Base-by-base conservation (phyloP, 1,140 invertebrate species). In the Phenacoccus solenopsis region DNA sequence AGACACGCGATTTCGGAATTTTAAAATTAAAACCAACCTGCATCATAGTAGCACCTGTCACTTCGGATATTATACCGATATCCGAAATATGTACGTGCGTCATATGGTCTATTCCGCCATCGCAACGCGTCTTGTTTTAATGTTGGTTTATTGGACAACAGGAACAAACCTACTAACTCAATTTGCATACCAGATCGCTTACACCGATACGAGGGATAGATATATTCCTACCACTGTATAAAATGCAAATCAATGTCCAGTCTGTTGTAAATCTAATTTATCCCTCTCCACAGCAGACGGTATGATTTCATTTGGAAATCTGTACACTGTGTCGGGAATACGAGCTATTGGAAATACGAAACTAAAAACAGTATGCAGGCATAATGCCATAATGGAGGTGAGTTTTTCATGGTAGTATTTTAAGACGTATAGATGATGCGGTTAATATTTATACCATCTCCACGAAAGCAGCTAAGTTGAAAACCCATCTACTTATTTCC, bases 231-330 rank as follows among this genome's bases (percentile, higher is more conserved):
- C 21, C 16, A 64, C 25, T 20, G 21, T 24, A 64, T 64, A 64
- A 64, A 64, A 64, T 64, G 59, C 59, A 64, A 64, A 64, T 64
- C 59, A 64, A 64, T 64, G 59, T 64, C 59, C 59, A 64, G 59
- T 64, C 59, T 64, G 59, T 64, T 64, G 59, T 64, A 64, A 64
- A 64, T 27, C 59, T 64, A 64, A 64, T 64, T 64, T 64, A 64
- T 64, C 16, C 12, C 38, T 49, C 38, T 49, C 38, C 38, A 13
- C 30, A 49, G 20, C 38, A 10, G 38, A 49, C 30, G 13, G 5
- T n/a, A 49, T 49, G 38, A 49, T 49, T 49, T 49, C 38, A 49
- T 49, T 49, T 49, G 38, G 38, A 49, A 49, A 49, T 49, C 38
- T 49, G 38, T 49, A n/a, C n/a, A n/a, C n/a, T n/a, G n/a, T n/a